Evolutionary conservation across 2,888 invertebrate species (phyloP), one percentile per base, ranked within the genome.

Genomic region (Diarsia brunnea): DNA sequence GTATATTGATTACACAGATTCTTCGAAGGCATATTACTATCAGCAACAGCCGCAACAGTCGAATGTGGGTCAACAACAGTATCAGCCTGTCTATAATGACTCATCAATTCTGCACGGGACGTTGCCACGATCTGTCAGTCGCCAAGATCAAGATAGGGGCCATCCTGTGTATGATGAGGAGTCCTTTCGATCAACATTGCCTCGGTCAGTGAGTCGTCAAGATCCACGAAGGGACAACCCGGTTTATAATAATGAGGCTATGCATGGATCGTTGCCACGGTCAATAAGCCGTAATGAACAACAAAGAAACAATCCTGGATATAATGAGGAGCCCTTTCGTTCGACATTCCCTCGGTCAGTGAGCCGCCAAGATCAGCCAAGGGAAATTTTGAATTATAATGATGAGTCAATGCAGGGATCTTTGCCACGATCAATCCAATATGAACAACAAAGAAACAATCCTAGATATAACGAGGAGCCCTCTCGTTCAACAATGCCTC

Each of bases 401-500:
- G 65, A 81, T 49, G 47, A 66, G 16, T 24, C 81, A 51, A 61
- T 61, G 61, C 66, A 73, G 24, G 76, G 67, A 19, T 69, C 76
- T 5, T 70, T 81, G 66, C 85, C 82, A 49, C 92, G 95, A 53
- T 83, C 91, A 69, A 87, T 90, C 75, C 89, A 90, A 71, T 87
- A 90, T 79, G 89, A 89, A 55, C 89, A 89, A 76, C 85, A 87
- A 78, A 87, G 80, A 64, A 66, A 38, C 51, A 70, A 47, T 81
- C 90, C 14, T 89, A 21, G 24, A 2, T 64, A 84, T 64, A 53
- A 68, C 24, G 80, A 71, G 4, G 79, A 88, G 73, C 90, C 90
- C 82, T 84, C 91, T 81, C 92, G 93, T 80, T 92, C 92, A 24
- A 94, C 94, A 24, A 86, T 95, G 61, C 95, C 95, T 43, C 92